Evolutionary conservation across 2,888 invertebrate species (phyloP).

Genomic region (Nipponacmea schrenckii): DNA sequence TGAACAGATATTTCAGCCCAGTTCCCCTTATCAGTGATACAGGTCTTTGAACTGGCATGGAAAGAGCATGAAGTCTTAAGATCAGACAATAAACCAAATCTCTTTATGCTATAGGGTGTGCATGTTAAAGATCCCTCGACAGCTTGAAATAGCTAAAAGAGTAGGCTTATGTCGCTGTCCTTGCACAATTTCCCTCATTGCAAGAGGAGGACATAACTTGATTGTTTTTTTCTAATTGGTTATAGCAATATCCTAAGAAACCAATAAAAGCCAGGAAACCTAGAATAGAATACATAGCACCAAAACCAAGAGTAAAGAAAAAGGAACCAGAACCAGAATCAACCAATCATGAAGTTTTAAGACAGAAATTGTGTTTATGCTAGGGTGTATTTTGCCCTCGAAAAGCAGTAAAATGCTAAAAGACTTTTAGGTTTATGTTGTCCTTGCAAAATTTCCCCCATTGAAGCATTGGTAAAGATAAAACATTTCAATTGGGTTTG

Average conservation of each 20-base stretch:
- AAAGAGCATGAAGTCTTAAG: too few species aligned
- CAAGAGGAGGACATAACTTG: too few species aligned
- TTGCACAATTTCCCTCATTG: neutral
- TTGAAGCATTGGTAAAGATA: too few species aligned
- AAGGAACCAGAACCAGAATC: slow-evolving; percentile 37
- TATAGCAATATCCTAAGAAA: slow-evolving; percentile 36
- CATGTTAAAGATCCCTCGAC: too few species aligned
- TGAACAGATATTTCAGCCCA: too few species aligned
- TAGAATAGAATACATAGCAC: slow-evolving; percentile 52
- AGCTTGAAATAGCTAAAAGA: too few species aligned
- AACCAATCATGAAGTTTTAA: slow-evolving; percentile 40
- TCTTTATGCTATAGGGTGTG: neutral
- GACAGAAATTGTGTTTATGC: slow-evolving; percentile 57
- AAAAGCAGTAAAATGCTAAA: slow-evolving; percentile 54
- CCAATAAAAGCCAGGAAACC: slow-evolving; percentile 38
- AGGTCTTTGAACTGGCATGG: too few species aligned
- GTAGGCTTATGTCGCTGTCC: too few species aligned
- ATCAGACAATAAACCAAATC: neutral
- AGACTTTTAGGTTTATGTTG: too few species aligned
- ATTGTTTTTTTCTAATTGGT: neutral
- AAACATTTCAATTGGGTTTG: too few species aligned
- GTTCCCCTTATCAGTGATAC: too few species aligned
- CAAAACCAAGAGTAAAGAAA: slow-evolving; percentile 44
- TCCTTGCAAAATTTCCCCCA: too few species aligned
- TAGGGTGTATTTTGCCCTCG: slow-evolving; percentile 38